Base-by-base conservation (phyloP, 2,113 vertebrate genomes). In the Crotalus viridis region DNA sequence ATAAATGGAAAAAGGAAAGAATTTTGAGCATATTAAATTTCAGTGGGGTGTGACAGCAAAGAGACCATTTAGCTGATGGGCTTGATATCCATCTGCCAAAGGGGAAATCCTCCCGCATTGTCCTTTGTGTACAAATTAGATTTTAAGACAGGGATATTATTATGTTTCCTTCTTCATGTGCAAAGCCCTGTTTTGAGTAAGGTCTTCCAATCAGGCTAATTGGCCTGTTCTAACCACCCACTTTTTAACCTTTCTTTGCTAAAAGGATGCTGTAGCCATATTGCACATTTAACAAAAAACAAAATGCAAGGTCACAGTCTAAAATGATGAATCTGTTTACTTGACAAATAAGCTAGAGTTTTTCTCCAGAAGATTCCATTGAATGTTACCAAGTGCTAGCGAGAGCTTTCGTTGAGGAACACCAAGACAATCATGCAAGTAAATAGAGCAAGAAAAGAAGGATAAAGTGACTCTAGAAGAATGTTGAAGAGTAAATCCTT, bases 161-260 rank as follows among this genome's bases (percentile, higher is more conserved):
- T 46, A 46, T 93, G 92, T 93, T 4, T 0, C 95, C 91, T 94
- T 57, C 2, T 28, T 94, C 92, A 1, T n/a, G 43, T 74, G 5
- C n/a, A 43, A 15, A 64, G 92, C 54, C 57, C 88, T 48, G 88
- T 95, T 52, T 88, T 85, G 90, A 89, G 91, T 48, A 89, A 95
- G 87, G 87, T 90, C 21, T 43, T 81, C 43, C 24, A 93, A 89
- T 91, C 93, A 93, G 94, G 94, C 94, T 96, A 96, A 96, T 96
- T 96, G 95, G 19, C 3, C 95, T 95, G 94, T 28, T 95, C 91
- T 93, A 93, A 93, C 96, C 91, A 94, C 95, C 91, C 94, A 81
- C 92, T 74, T 88, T 19, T 1, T 0, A 81, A 54, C 56, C 90
- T 91, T 57, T 39, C 48, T 91, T 69, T 94, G 92, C 93, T 96